Evolutionary conservation across 2,888 invertebrate species (phyloP), one percentile per base, ranked within the genome.

Genomic region (Helleia helle): DNA sequence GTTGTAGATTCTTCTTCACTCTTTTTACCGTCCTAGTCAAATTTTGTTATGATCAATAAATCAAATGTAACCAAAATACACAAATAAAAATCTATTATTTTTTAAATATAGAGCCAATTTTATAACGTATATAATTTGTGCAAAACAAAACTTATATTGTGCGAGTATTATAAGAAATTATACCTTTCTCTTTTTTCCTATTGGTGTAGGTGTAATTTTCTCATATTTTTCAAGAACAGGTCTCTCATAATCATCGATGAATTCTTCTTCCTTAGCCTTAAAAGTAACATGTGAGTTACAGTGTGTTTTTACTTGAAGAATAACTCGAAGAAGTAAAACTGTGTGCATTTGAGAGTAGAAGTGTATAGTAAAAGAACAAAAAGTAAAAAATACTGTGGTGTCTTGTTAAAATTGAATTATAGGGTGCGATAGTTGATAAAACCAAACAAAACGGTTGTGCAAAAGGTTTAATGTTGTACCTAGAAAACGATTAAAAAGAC

Each of bases 181-280:
- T 84, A 84, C 84, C 84, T 84, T 84, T 58, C 81, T 81, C 72
- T 77, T 83, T 77, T 80, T 84, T 60, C 80, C 80, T 47, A 59
- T 55, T 22, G 85, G 84, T 57, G 85, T 86, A 26, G 85, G 84
- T 54, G 85, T 67, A 36, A 85, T 70, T 68, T 87, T 89, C 65
- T 91, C 89, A 58, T 90, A 91, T 74, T 88, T 90, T 63, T 92
- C 92, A 45, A 92, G 85, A 41, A 88, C 89, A 0, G 92, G 89
- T 52, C 92, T 87, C 58, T 93, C 93, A 66, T 93, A 93, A 77
- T 93, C 93, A 41, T 90, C 90, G 59, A 84, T 57, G 62, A 84
- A 83, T 53, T 84, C 84, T 56, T 74, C 77, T 52, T 71, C 76
- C 46, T 55, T 70, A 49, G 79, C 83, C 83, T 84, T 77, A 55